These are phyloP conservation scores for Nerophis lumbriciformis DNA, from an alignment of 2,113 vertebrate genomes.

Conservation along the genomic window DNA sequence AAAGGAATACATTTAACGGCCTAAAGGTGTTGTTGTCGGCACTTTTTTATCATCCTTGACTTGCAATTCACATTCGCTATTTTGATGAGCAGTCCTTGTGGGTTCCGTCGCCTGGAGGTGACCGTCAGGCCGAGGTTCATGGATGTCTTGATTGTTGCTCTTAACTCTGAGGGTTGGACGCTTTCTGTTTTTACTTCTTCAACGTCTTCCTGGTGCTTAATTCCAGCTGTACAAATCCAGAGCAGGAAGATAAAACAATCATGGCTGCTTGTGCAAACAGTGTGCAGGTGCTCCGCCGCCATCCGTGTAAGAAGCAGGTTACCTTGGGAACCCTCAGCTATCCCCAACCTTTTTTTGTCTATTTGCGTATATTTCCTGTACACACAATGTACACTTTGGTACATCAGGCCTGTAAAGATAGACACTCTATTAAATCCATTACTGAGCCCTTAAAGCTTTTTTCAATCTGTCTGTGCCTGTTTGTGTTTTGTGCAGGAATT, in stretches of 20 bases:
- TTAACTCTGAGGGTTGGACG: slow-evolving; percentile 15
- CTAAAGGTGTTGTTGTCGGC: too few species aligned
- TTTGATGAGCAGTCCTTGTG: slow-evolving; percentile 17
- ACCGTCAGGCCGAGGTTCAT: slow-evolving; percentile 20
- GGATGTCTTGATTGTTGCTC: slow-evolving; percentile 41
- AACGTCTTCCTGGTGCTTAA: slow-evolving; percentile 16
- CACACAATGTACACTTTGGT: slow-evolving; percentile 30
- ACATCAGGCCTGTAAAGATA: slow-evolving; percentile 38
- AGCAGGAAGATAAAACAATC: slow-evolving; percentile 60
- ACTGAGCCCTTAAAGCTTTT: slow-evolving; percentile 29
- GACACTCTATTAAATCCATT: slow-evolving; percentile 34
- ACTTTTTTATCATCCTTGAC: background rate
- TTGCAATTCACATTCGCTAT: slow-evolving; percentile 12
- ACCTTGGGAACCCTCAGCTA: slow-evolving; percentile 68
- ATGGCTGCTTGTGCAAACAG: slow-evolving; percentile 67
- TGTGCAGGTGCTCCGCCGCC: slow-evolving; percentile 57
- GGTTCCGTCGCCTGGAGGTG: slow-evolving; percentile 29
- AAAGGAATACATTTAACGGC: too few species aligned
- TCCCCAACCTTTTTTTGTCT: slow-evolving; percentile 28
- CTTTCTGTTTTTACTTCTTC: slow-evolving; percentile 4
- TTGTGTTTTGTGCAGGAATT: slow-evolving; percentile 26
- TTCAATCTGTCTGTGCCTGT: slow-evolving; percentile 27
- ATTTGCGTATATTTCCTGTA: slow-evolving; percentile 7
- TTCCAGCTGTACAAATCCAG: slow-evolving; percentile 63
- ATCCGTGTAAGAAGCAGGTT: slow-evolving; percentile 59